These are phyloP conservation scores for Maniola hyperantus DNA, from an alignment of 2,888 invertebrate species.

Conservation along the genomic window DNA sequence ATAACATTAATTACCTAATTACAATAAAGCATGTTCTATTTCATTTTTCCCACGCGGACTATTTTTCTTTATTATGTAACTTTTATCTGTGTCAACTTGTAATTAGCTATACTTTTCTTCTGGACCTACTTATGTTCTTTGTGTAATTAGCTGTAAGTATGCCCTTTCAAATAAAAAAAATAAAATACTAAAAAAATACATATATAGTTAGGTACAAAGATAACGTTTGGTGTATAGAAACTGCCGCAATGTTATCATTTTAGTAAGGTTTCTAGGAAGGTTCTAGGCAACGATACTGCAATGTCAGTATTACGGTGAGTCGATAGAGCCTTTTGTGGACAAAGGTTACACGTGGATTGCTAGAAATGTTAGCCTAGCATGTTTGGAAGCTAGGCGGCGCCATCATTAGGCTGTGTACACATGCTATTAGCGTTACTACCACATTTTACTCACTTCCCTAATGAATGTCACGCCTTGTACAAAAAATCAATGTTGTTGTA, in stretches of 20 bases:
- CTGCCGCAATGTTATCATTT: neutral
- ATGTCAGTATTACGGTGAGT: constrained; percentile 34
- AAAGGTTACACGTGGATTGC: constrained; percentile 73
- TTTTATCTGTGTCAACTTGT: too few relatives aligned
- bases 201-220: neutral
- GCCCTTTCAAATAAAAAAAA: too few relatives aligned
- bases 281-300: constrained; percentile 19
- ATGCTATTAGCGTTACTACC: neutral
- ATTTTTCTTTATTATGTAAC: too few relatives aligned
- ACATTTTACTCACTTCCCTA: neutral
- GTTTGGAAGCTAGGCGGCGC: constrained; percentile 37
- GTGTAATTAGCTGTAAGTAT: too few relatives aligned
- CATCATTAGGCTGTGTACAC: constrained; percentile 31
- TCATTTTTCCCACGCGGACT: too few relatives aligned
- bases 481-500: neutral
- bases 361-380: constrained; percentile 34
- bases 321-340: constrained; percentile 51
- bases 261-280: neutral
- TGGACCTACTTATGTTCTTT: too few relatives aligned
- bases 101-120: too few relatives aligned
- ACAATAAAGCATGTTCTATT: too few relatives aligned
- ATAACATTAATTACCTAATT: too few relatives aligned
- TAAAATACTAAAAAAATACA: too few relatives aligned
- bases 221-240: neutral
- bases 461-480: neutral